These are phyloP conservation scores for Nothoprocta perdicaria DNA, from an alignment of 2,113 vertebrate species.

Conservation along the genomic window DNA sequence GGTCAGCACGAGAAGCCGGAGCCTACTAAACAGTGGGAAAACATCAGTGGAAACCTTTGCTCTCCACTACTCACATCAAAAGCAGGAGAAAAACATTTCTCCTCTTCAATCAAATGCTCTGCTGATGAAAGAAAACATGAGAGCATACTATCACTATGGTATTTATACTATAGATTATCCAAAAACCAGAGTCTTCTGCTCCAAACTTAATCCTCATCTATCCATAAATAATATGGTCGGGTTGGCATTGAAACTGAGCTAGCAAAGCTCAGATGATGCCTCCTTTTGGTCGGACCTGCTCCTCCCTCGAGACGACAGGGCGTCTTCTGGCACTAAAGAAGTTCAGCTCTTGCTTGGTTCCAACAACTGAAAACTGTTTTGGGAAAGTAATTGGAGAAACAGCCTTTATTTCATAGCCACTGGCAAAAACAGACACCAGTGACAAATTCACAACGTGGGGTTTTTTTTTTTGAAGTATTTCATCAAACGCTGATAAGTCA, in stretches of 20 bases:
- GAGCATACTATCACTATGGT: neutral
- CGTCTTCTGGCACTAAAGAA: neutral
- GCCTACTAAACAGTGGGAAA: neutral
- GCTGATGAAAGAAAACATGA: conserved; percentile 22
- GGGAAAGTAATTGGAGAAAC: conserved; percentile 9
- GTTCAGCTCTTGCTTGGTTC: neutral
- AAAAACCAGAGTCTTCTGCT: conserved; percentile 6
- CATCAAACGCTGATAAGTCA: neutral
- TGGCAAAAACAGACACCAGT: conserved; percentile 32
- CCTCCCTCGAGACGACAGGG: conserved; percentile 2
- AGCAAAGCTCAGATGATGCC: neutral
- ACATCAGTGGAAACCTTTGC: neutral
- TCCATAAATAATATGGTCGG: neutral
- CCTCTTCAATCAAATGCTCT: neutral
- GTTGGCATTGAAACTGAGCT: neutral
- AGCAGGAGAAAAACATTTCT: neutral
- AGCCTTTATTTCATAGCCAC: neutral
- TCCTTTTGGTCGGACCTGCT: neutral
- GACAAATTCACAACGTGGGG: neutral
- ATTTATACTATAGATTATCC: neutral
- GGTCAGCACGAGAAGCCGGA: neutral
- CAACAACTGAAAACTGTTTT: conserved; percentile 14
- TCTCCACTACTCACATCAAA: fast-evolving
- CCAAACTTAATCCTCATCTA: neutral
- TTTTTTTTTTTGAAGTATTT: neutral